Conservation (phyloP, 2,888 invertebrate species). For the Bursaphelenchus okinawaensis region DNA sequence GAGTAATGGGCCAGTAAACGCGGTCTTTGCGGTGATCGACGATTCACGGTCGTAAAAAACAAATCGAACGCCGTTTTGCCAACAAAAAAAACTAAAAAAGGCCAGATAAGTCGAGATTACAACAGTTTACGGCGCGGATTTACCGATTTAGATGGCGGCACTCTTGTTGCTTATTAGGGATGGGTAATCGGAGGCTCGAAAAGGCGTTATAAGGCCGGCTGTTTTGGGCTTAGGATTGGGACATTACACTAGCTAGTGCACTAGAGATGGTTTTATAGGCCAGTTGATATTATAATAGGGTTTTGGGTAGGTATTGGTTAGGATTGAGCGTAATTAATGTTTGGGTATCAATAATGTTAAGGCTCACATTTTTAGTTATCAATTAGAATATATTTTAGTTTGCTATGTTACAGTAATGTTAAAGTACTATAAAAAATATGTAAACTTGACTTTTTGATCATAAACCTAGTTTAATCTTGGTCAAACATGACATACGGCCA, state of each 20-base stretch:
- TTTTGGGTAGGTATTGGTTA: no score
- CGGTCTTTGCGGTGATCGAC: not conserved
- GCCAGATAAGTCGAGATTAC: not conserved
- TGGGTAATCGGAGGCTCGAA: not conserved
- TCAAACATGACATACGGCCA: not conserved
- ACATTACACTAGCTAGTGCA: not conserved
- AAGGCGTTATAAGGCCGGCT: not conserved
- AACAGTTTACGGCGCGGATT: not conserved
- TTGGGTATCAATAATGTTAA: no score
- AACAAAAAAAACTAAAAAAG: not conserved
- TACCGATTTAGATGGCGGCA: not conserved
- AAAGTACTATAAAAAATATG: no score
- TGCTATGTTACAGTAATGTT: no score
- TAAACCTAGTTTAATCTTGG: not conserved
- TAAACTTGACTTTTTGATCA: no score
- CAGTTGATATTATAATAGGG: no score
- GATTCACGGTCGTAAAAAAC: not conserved
- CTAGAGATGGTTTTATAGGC: not conserved
- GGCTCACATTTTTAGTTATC: no score
- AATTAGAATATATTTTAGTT: no score
- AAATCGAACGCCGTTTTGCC: not conserved
- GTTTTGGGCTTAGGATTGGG: not conserved
- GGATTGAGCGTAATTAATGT: no score
- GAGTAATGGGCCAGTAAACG: not conserved
- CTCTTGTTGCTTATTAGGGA: not conserved